Evolutionary conservation across 2,113 vertebrate species (phyloP).

Genomic region (Pholis gunnellus): DNA sequence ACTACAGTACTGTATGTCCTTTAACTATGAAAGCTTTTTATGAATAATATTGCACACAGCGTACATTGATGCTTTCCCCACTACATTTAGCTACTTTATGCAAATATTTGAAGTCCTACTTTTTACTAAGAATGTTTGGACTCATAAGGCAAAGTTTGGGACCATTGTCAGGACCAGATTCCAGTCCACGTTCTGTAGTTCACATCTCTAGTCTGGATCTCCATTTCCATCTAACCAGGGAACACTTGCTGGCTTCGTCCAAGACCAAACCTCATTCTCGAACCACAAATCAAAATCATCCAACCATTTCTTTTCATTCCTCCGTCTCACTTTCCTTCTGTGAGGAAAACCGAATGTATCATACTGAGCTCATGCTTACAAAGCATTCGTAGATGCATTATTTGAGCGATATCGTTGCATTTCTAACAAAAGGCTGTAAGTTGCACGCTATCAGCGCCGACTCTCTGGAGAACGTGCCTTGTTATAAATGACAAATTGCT

Average conservation of each 20-base stretch:
- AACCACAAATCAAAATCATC: slow-evolving; percentile 14
- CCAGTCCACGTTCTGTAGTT: neutral
- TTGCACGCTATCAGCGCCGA: neutral
- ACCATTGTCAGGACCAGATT: neutral
- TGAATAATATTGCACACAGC: neutral
- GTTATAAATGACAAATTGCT: slow-evolving; percentile 60
- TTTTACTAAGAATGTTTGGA: neutral
- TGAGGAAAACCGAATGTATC: neutral
- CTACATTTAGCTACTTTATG: neutral
- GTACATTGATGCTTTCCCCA: neutral
- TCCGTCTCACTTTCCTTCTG: slow-evolving; percentile 3
- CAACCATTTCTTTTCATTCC: slow-evolving; percentile 4
- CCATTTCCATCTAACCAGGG: neutral
- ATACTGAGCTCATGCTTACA: neutral
- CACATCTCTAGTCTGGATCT: neutral
- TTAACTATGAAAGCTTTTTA: neutral
- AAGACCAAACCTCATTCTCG: neutral
- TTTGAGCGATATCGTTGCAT: slow-evolving; percentile 28
- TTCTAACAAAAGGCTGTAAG: slow-evolving; percentile 3
- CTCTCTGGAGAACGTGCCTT: slow-evolving; percentile 24
- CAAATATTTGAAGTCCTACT: neutral
- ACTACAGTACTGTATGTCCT: neutral
- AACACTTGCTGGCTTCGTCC: neutral
- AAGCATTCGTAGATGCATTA: slow-evolving; percentile 2
- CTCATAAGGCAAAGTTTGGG: neutral